phyloP scores from a whole-genome alignment of 2,113 vertebrate species.

The Lates calcarifer region DNA sequence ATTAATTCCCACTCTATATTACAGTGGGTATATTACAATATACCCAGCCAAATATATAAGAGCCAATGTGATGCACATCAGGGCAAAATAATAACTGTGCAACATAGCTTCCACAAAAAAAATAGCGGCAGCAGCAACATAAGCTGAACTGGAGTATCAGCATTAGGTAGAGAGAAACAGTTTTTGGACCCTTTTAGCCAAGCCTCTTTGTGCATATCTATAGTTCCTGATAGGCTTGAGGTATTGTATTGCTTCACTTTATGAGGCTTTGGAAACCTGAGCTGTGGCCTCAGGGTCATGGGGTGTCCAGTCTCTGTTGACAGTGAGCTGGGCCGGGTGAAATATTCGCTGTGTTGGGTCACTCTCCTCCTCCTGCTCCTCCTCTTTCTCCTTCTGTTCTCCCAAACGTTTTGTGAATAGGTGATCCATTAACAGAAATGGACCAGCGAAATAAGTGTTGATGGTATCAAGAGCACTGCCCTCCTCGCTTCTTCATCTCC shows the following conservation, averaged over 20 bases:
- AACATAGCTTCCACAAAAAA: neutral
- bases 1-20: neutral
- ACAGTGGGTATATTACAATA: neutral
- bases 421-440: slow-evolving; percentile 67
- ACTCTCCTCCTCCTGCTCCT: slow-evolving; percentile 44
- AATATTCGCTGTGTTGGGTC: slow-evolving; percentile 56
- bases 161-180: neutral
- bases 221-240: slow-evolving; percentile 17
- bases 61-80: neutral
- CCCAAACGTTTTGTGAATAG: slow-evolving; percentile 56
- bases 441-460: slow-evolving; percentile 45
- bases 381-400: slow-evolving; percentile 50
- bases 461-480: slow-evolving; percentile 37
- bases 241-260: slow-evolving; percentile 52
- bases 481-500: slow-evolving; percentile 32
- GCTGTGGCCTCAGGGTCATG: slow-evolving; percentile 63
- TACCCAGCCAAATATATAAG: neutral
- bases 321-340: slow-evolving; percentile 48
- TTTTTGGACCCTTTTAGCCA: slow-evolving; percentile 5
- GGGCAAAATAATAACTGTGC: neutral
- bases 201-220: slow-evolving; percentile 27
- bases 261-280: slow-evolving; percentile 63
- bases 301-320: slow-evolving; percentile 65
- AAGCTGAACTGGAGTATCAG: neutral
- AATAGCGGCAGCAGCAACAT: neutral